Evolutionary conservation across 2,888 invertebrate genomes (phyloP).

Genomic region (Caenorhabditis drosophilae): DNA sequence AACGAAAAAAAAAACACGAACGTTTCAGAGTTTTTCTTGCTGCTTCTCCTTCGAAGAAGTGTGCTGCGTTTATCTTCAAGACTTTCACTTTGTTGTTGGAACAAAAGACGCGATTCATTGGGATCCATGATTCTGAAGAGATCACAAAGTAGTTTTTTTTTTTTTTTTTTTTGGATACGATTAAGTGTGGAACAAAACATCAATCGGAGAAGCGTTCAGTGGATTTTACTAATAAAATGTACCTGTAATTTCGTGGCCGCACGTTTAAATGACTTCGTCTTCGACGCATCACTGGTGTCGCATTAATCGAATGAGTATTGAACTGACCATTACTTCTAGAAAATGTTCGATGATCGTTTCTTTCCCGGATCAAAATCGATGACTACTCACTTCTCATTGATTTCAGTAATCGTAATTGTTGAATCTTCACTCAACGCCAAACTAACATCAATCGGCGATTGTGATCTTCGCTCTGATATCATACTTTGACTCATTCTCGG

Average conservation of each 20-base stretch:
- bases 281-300: conserved; percentile 34
- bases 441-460: conserved; percentile 36
- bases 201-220: no score
- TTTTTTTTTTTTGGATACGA: no score
- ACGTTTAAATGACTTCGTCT: conserved; percentile 26
- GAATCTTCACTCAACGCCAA: conserved; percentile 41
- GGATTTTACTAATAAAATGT: background rate
- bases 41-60: conserved; percentile 26
- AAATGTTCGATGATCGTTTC: no score
- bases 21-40: conserved; percentile 25
- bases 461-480: conserved; percentile 33
- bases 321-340: conserved; percentile 9
- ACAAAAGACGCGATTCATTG: conserved; percentile 27
- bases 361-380: background rate
- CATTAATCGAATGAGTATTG: conserved; percentile 25
- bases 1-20: no score
- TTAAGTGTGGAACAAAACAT: no score
- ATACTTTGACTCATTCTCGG: conserved; percentile 37
- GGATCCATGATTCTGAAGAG: conserved; percentile 27
- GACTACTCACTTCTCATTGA: conserved; percentile 17
- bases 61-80: conserved; percentile 24
- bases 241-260: conserved; percentile 31
- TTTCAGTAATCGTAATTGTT: conserved; percentile 34
- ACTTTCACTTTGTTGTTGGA: conserved; percentile 30
- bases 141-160: no score